Percentiles rank a stretch among this genome's conserved stretches.
Conservation (phyloP, 2,113 vertebrate species). For the Platysteira castanea region DNA sequence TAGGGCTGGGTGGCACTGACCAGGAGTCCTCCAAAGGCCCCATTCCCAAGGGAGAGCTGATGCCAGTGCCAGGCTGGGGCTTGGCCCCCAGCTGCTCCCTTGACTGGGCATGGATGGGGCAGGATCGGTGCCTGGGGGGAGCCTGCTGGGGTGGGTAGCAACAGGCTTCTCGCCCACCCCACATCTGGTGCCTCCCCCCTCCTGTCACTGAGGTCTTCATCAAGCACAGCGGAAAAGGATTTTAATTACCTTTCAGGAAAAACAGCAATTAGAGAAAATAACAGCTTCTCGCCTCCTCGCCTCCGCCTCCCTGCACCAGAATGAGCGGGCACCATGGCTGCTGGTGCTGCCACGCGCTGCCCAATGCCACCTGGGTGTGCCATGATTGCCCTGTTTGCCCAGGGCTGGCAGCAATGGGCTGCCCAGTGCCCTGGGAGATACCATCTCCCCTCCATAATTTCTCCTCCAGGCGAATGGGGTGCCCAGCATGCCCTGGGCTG, state of each 20-base stretch:
- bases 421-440: not conserved
- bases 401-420: not conserved
- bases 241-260: conserved; percentile 86
- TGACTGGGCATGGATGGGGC: accelerated
- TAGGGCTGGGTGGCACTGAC: not conserved
- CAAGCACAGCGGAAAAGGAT: conserved; percentile 76
- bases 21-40: not conserved
- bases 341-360: accelerated
- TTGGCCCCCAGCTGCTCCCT: not conserved
- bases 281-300: conserved; percentile 54
- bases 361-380: not conserved
- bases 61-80: not conserved
- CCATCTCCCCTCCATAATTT: not conserved
- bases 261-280: conserved; percentile 86
- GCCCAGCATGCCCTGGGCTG: accelerated
- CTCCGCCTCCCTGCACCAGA: not conserved
- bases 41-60: not conserved
- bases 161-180: not conserved
- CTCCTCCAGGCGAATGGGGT: not conserved
- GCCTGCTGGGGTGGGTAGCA: not conserved
- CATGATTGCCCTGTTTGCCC: not conserved
- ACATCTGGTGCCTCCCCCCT: not conserved
- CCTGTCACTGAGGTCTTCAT: conserved; percentile 60
- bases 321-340: not conserved
- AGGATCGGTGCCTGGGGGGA: not conserved